These are phyloP conservation scores for Atta texana DNA, from an alignment of 1,140 invertebrate species.

Conservation along the genomic window DNA sequence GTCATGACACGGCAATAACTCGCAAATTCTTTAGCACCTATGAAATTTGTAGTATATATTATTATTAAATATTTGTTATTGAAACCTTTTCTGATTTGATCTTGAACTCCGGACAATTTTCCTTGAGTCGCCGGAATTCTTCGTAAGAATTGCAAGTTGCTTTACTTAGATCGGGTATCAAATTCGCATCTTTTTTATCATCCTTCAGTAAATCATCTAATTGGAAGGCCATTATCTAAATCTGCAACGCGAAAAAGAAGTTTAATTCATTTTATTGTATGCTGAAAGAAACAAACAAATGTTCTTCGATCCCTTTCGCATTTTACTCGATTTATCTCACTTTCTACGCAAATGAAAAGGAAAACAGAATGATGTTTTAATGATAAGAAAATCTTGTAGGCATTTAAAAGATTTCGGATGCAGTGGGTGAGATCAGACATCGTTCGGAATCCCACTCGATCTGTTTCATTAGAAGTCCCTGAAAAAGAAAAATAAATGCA, in stretches of 20 bases:
- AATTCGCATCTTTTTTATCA: slow-evolving; percentile 93
- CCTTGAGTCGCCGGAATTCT: slow-evolving; percentile 93
- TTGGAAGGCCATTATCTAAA: slow-evolving; percentile 87
- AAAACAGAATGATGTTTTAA: slow-evolving; percentile 61
- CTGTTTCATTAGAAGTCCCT: slow-evolving; percentile 84
- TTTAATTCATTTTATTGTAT: slow-evolving; percentile 16
- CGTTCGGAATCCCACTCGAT: slow-evolving; percentile 84
- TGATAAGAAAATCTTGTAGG: slow-evolving; percentile 12
- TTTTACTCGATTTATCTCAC: slow-evolving; percentile 47
- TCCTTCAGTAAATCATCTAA: slow-evolving; percentile 93
- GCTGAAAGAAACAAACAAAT: neutral
- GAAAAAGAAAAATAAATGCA: slow-evolving; percentile 63
- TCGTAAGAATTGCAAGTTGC: slow-evolving; percentile 91
- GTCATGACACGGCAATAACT: too few relatives aligned
- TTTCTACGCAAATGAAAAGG: slow-evolving; percentile 70
- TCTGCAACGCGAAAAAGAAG: slow-evolving; percentile 74
- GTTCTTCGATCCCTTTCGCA: slow-evolving; percentile 2
- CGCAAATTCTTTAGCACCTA: too few relatives aligned
- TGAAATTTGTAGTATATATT: too few relatives aligned
- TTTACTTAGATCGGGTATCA: slow-evolving; percentile 94
- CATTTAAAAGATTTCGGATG: slow-evolving; percentile 77
- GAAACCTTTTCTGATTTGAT: slow-evolving; percentile 94
- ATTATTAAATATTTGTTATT: too few relatives aligned
- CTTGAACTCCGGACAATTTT: slow-evolving; percentile 96
- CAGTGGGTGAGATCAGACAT: slow-evolving; percentile 79